A percentile compares a stretch with the other conserved stretches of the same genome.
Conservation (phyloP, 30 jellyfish, hydroid and myxozoan genomes). For the Nemopilema nomurai region DNA sequence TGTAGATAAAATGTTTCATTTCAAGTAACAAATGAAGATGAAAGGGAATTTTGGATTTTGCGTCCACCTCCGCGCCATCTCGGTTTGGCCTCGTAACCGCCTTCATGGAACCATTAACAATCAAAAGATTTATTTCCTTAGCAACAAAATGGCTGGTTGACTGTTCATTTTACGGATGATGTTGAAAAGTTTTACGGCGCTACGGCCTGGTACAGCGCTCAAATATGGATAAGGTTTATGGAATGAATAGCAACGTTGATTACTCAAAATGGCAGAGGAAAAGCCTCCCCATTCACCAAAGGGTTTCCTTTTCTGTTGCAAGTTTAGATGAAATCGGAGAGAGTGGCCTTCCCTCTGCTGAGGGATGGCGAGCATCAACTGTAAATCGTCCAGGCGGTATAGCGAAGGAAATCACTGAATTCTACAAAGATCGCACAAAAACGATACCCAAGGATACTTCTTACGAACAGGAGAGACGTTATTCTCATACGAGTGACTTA, state of each 20-base stretch:
- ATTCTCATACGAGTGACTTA: background rate
- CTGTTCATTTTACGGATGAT: slow-evolving; percentile 36
- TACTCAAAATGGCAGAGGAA: slow-evolving; percentile 60
- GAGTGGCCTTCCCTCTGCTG: background rate
- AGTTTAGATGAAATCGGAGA: background rate
- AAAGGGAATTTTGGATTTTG: too few relatives aligned
- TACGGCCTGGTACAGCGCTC: background rate
- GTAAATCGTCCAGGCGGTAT: background rate
- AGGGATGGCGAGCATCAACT: background rate
- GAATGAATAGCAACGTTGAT: slow-evolving; percentile 11
- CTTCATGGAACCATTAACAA: background rate
- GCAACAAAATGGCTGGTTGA: slow-evolving; percentile 66
- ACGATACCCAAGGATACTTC: background rate
- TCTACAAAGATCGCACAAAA: background rate
- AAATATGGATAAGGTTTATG: background rate
- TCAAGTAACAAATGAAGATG: too few relatives aligned
- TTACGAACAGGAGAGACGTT: background rate
- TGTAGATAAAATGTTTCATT: too few relatives aligned
- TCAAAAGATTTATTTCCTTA: slow-evolving; percentile 5
- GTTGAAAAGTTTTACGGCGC: background rate
- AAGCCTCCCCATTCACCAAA: background rate
- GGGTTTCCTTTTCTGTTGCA: slow-evolving; percentile 5
- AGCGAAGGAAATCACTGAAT: background rate
- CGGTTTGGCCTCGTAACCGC: background rate
- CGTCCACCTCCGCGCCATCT: too few relatives aligned